Evolutionary conservation across 2,888 invertebrate genomes (phyloP), one percentile per base, ranked within the genome.

Genomic region (Mimas tiliae): DNA sequence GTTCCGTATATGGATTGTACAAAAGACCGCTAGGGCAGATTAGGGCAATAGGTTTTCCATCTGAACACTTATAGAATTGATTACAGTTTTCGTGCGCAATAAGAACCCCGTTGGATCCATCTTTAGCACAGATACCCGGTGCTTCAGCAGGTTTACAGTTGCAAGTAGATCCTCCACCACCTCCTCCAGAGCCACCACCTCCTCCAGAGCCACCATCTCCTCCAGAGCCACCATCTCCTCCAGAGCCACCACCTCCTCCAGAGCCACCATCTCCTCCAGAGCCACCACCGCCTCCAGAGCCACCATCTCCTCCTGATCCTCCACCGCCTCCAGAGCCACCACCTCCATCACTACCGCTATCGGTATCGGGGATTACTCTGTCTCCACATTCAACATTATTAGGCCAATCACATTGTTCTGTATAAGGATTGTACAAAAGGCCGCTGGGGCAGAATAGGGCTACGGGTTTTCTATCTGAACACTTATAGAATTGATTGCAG

Each of bases 401-500:
- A 0, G 80, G 79, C 78, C 78, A 83, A 52, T 83, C 83, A 52
- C 83, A 82, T 34, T 71, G 64, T 50, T 78, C 70, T 1, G 50
- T 76, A 11, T 67, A 48, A 0, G 80, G 77, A 48, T 82, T 79
- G 62, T 76, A 84, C 0, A 80, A 34, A 0, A 73, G 68, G 2
- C 27, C 38, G 14, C 38, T 12, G 0, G 94, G 94, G 72, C 95
- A 95, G 1, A 85, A 80, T 72, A 94, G 89, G 71, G 94, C 95
- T 6, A 94, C 81, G 0, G 93, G 95, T 0, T 83, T 77, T 11
- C 94, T 95, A 72, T 94, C 92, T 91, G 95, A 94, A 76, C 95
- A 95, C 73, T 95, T 94, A 33, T 95, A 78, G 69, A 74, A 81
- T 63, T 77, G 72, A 34, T 75, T 62, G 65, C 77, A 74, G 64